A percentile compares a stretch with the other conserved stretches of the same genome.
Evolutionary conservation across 2,797 vertebrate species (phyloP).

Genomic region (Vultur gryphus): DNA sequence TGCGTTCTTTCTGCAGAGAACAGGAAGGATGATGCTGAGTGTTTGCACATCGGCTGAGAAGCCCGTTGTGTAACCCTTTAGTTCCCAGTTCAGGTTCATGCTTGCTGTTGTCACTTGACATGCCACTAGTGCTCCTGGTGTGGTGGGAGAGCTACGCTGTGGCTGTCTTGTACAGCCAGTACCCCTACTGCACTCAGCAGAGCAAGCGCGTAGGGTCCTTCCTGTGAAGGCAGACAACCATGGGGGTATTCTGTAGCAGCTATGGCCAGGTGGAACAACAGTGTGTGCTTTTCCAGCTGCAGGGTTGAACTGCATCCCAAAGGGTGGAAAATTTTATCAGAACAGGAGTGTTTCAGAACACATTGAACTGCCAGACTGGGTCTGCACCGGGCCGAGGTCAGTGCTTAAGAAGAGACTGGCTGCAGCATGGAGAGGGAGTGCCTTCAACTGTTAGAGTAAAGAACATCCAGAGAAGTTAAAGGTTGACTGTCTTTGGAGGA

Average conservation of each 20-base stretch:
- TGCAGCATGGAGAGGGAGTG: not conserved
- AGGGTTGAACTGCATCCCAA: not conserved
- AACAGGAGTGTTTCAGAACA: not conserved
- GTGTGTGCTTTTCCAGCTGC: not conserved
- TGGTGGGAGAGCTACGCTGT: not conserved
- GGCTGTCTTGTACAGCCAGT: not conserved
- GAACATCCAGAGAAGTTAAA: constrained; percentile 7
- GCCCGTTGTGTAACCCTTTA: not conserved
- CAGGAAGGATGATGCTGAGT: constrained; percentile 28
- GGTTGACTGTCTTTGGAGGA: constrained; percentile 1
- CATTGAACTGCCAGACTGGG: not conserved
- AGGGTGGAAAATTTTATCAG: not conserved
- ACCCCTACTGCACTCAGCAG: not conserved
- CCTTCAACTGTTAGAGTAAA: not conserved
- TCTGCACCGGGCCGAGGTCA: not conserved
- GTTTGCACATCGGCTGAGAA: not conserved
- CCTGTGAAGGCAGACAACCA: not conserved
- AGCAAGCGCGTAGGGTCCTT: not conserved
- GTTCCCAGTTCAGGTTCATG: not conserved
- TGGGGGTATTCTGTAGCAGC: not conserved
- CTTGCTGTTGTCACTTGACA: not conserved
- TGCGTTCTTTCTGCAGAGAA: not conserved
- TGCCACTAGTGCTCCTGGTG: not conserved
- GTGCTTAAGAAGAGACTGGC: not conserved
- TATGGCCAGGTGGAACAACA: not conserved